Conservation (phyloP, 2,797 vertebrate genomes). For the Gobio occitaniae region DNA sequence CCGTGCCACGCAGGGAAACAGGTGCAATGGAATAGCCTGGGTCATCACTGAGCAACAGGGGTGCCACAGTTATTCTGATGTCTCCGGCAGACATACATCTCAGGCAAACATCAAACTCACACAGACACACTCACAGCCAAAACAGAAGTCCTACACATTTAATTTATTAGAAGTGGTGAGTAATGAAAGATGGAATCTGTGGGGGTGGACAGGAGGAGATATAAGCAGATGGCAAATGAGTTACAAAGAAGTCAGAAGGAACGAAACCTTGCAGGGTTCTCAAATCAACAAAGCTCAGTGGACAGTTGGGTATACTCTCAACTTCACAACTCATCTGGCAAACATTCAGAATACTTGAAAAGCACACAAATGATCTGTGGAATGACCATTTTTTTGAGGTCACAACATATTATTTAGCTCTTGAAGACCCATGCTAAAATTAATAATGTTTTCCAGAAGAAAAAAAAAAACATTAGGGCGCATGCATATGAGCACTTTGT, state of each 20-base stretch:
- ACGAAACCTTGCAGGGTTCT: conserved; percentile 25
- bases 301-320: conserved; percentile 39
- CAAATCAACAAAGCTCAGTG: conserved; percentile 36
- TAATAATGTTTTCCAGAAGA: background rate
- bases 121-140: conserved; percentile 28
- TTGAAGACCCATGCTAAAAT: conserved; percentile 1
- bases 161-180: conserved; percentile 37
- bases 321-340: conserved; percentile 35
- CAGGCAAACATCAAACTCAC: conserved; percentile 34
- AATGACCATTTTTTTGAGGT: background rate
- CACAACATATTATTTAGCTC: background rate
- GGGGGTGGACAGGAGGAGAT: conserved; percentile 45
- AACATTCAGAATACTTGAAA: conserved; percentile 18
- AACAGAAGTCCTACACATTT: conserved; percentile 46
- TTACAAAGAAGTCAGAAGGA: conserved; percentile 36
- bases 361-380: background rate
- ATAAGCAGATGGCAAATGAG: conserved; percentile 60
- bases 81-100: conserved; percentile 30
- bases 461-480: background rate
- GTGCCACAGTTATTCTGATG: conserved; percentile 46
- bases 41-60: conserved; percentile 58
- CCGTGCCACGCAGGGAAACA: conserved; percentile 33
- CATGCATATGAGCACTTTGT: conserved; percentile 33
- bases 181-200: conserved; percentile 44
- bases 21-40: conserved; percentile 54